These are phyloP conservation scores for Peromyscus eremicus DNA, from an alignment of 2,797 vertebrate genomes.

Conservation along the genomic window DNA sequence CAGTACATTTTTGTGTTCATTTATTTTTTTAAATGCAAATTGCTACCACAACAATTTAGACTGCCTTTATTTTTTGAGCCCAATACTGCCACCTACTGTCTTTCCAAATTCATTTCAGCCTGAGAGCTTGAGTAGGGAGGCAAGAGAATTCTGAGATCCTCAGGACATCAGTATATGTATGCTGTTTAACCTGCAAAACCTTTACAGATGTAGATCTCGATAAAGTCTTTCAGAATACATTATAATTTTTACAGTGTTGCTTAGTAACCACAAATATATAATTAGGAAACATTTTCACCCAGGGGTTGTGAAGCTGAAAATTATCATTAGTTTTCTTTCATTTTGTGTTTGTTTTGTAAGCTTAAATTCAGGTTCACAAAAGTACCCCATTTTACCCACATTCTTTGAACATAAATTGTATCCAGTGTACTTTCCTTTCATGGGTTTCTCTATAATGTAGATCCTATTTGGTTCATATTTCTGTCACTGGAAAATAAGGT, in stretches of 20 bases:
- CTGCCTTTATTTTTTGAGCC: neutral
- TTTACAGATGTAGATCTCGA: neutral
- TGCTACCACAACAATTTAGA: neutral
- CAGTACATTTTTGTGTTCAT: neutral
- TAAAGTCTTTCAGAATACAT: neutral
- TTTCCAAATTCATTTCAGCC: slow-evolving; percentile 30
- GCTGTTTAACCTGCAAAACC: neutral
- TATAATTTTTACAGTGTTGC: neutral
- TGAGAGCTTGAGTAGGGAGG: neutral
- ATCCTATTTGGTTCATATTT: neutral
- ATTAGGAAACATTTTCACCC: slow-evolving; percentile 1
- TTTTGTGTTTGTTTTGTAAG: neutral
- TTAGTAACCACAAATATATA: neutral
- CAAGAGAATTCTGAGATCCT: neutral
- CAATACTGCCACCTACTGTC: neutral
- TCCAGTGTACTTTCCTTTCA: neutral
- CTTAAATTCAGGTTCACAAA: neutral
- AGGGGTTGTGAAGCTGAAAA: neutral
- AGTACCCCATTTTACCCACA: neutral
- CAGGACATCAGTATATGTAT: neutral
- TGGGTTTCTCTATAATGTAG: neutral
- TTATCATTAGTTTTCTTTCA: slow-evolving; percentile 18
- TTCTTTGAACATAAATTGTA: neutral
- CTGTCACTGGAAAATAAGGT: neutral
- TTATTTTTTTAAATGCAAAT: neutral